phyloP scores from a whole-genome alignment of 2,888 invertebrate species.

The Lamellibrachia satsuma region DNA sequence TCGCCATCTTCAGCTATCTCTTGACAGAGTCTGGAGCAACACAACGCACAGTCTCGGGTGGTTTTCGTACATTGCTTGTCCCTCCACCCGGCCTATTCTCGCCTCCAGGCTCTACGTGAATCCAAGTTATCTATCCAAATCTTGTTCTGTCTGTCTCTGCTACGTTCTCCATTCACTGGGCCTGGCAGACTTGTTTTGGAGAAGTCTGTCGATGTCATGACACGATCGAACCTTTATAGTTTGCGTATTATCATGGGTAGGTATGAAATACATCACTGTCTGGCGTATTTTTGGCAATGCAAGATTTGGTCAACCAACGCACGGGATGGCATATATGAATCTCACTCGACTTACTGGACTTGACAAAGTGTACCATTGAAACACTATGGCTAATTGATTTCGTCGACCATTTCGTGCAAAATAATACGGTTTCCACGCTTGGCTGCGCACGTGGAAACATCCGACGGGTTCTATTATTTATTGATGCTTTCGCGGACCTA shows the following conservation, averaged over 20 bases:
- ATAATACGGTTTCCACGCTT: background rate
- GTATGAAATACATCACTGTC: background rate
- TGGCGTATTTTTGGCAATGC: background rate
- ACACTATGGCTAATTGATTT: slow-evolving; percentile 4
- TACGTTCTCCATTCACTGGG: no score
- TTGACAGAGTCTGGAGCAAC: no score
- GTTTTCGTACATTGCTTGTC: no score
- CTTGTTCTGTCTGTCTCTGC: no score
- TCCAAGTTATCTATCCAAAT: no score
- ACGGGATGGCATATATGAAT: background rate
- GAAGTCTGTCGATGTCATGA: no score
- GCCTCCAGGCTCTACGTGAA: no score
- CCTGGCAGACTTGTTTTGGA: no score
- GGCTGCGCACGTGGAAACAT: background rate
- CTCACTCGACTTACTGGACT: background rate
- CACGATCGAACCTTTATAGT: no score
- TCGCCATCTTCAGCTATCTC: no score
- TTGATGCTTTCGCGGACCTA: background rate
- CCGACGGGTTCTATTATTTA: background rate
- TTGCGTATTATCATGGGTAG: background rate
- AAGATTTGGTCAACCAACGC: background rate
- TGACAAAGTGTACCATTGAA: background rate
- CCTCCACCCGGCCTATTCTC: no score
- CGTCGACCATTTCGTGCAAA: background rate
- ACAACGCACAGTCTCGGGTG: no score